Conservation (phyloP, 1,140 invertebrate genomes). For the Meloidogyne exigua region DNA sequence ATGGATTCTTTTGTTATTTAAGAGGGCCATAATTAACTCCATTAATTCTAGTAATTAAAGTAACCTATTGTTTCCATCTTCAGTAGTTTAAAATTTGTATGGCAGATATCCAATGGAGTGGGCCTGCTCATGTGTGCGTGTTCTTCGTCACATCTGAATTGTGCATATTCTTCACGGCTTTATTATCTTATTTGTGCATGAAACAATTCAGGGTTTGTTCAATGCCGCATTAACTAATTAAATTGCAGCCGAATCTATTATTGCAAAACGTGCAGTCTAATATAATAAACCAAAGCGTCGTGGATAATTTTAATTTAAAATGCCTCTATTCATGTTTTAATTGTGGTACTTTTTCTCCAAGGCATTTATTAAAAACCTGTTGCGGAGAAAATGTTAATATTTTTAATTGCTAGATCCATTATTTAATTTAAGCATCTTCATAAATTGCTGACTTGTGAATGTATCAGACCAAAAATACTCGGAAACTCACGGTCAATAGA, state of each 20-base stretch:
- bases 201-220: neutral
- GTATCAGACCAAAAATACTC: neutral
- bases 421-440: neutral
- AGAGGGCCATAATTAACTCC: neutral
- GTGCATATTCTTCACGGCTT: neutral
- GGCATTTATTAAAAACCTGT: neutral
- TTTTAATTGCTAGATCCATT: neutral
- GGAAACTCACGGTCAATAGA: neutral
- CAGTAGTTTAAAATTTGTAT: neutral
- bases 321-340: neutral
- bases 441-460: conserved; percentile 9
- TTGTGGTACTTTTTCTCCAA: neutral
- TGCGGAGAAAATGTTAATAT: neutral
- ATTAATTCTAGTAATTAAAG: too few species aligned
- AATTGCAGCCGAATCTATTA: neutral
- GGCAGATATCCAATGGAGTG: neutral
- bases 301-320: neutral
- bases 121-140: neutral
- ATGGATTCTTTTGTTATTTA: too few species aligned
- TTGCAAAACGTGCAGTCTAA: neutral
- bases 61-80: too few species aligned
- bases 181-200: neutral
- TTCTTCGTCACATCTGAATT: neutral
- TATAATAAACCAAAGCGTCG: neutral
- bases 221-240: neutral